phyloP scores from a whole-genome alignment of 2,797 vertebrate genomes.

The Sciaenops ocellatus region DNA sequence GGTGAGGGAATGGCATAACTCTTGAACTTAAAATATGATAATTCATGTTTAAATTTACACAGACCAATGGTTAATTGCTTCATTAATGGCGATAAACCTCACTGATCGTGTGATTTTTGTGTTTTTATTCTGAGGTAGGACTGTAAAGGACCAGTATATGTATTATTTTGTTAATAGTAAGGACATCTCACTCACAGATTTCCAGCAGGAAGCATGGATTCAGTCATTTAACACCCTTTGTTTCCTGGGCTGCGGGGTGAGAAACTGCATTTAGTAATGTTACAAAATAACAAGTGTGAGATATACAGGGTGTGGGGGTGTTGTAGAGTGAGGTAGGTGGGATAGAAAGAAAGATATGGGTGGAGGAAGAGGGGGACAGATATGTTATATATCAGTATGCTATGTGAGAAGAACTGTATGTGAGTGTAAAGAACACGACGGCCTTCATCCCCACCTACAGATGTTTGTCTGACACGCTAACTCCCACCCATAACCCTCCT shows the following conservation, averaged over 20 bases:
- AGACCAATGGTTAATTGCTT: background rate
- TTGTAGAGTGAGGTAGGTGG: constrained; percentile 4
- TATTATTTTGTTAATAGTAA: constrained; percentile 21
- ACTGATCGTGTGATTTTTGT: background rate
- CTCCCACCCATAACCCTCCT: constrained; percentile 64
- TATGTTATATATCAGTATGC: constrained; percentile 38
- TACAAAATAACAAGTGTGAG: constrained; percentile 15
- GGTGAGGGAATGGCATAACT: constrained; percentile 10
- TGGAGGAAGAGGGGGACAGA: constrained; percentile 5
- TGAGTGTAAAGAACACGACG: constrained; percentile 51
- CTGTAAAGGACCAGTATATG: constrained; percentile 9
- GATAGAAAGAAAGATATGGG: background rate
- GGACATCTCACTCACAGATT: constrained; percentile 78
- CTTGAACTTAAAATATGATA: background rate
- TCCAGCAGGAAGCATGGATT: constrained; percentile 80
- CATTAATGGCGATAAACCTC: background rate
- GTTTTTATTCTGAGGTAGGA: constrained; percentile 5
- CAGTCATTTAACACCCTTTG: constrained; percentile 79
- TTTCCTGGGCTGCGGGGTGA: constrained; percentile 71
- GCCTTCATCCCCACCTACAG: constrained; percentile 66
- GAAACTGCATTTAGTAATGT: constrained; percentile 60
- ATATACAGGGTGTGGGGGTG: constrained; percentile 4
- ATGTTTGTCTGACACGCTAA: constrained; percentile 56
- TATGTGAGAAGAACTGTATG: constrained; percentile 20
- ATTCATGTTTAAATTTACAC: background rate